Base-by-base conservation (phyloP, 2,888 invertebrate species). In the Eumerus sabulonum region DNA sequence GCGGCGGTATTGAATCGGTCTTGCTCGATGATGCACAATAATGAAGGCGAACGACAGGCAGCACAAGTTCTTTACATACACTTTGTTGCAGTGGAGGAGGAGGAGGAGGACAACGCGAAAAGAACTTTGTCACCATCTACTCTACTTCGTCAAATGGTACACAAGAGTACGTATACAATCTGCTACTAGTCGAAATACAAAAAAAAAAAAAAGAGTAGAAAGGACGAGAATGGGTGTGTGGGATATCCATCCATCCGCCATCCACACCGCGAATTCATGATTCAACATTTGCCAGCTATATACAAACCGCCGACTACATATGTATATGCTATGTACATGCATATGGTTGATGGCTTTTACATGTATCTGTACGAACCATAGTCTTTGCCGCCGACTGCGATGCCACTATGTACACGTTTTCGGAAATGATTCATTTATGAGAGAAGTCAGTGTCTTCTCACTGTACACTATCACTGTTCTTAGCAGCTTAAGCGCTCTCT, bases 161-260 rank as follows among this genome's bases (percentile, higher is more conserved):
- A n/a, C n/a, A n/a, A n/a, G n/a, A n/a, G n/a, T n/a, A n/a, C n/a
- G n/a, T n/a, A n/a, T n/a, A n/a, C n/a, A n/a, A n/a, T 27, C 3
- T 27, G 27, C 27, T 27, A 27, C 27, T 27, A 27, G 27, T 27
- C 27, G 27, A 27, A 4, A 2, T 7, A 7, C 3, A 4, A 27
- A 7, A 4, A 27, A 7, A 27, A 4, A 7, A 7, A 27, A 27
- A 27, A 27, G 14, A 60, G 79, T 68, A 67, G 73, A 63, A 68
- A 73, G 74, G 79, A 79, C 64, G 68, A 73, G 44, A 79, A 64
- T 59, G 77, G 68, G 79, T 79, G 79, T 79, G 77, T 79, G 79
- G 79, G 79, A 68, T 56, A 74, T 68, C n/a, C n/a, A n/a, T n/a
- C n/a, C n/a, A n/a, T n/a, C n/a, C n/a, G n/a, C n/a, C n/a, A n/a